Conservation (phyloP, 2,888 invertebrate species). For the Cremastinae sp. region DNA sequence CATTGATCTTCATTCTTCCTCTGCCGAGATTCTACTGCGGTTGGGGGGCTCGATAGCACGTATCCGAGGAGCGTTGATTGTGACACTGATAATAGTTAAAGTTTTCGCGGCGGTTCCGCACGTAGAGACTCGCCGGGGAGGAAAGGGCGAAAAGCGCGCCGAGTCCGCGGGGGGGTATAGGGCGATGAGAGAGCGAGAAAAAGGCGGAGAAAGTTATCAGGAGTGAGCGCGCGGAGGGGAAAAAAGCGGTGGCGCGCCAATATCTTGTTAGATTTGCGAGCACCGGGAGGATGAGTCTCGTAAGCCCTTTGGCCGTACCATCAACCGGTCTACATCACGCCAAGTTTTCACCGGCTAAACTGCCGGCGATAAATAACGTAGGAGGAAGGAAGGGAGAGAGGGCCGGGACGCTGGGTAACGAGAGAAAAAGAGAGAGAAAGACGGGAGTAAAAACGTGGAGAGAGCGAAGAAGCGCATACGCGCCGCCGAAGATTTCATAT, state of each 20-base stretch:
- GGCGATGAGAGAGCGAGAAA: slow-evolving; percentile 41
- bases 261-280: slow-evolving; percentile 72
- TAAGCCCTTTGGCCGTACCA: slow-evolving; percentile 56
- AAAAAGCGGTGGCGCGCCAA: slow-evolving; percentile 68
- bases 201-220: slow-evolving; percentile 18
- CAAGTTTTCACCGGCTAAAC: slow-evolving; percentile 68
- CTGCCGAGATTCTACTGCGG: no score
- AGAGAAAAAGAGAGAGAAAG: slow-evolving; percentile 48
- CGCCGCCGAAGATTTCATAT: slow-evolving; percentile 58
- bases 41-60: neutral
- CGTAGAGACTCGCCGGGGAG: neutral
- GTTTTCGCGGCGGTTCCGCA: slow-evolving; percentile 55
- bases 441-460: slow-evolving; percentile 52
- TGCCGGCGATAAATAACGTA: slow-evolving; percentile 70
- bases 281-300: slow-evolving; percentile 64
- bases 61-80: slow-evolving; percentile 63
- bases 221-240: slow-evolving; percentile 43
- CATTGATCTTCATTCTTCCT: no score
- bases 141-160: slow-evolving; percentile 25
- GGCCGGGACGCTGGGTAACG: neutral
- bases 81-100: slow-evolving; percentile 70
- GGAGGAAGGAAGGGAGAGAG: slow-evolving; percentile 37
- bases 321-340: slow-evolving; percentile 63
- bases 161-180: slow-evolving; percentile 41
- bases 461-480: slow-evolving; percentile 31